Base-by-base conservation (phyloP, 2,797 vertebrate species). In the Denticeps clupeoides region DNA sequence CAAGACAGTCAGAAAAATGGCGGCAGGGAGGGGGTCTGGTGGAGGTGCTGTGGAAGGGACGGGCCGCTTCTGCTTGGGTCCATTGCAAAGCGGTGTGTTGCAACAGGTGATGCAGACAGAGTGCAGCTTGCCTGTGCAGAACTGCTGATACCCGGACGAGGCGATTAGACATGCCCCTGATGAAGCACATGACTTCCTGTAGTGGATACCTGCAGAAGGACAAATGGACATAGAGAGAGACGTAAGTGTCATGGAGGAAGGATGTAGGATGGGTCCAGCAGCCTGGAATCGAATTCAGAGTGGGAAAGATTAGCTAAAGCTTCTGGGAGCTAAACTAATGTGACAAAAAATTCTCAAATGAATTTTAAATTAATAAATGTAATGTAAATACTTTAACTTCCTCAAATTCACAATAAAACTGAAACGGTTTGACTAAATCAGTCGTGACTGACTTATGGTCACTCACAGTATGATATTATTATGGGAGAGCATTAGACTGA, bases 61-160 rank as follows among this genome's bases (percentile, higher is more conserved):
- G 2, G 88, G 85, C 0, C 89, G 78, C 69, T 82, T 90, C 79
- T 81, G 79, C 21, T 84, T 78, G 4, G 91, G 89, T 40, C 94
- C 93, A 0, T 98, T 98, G 82, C 93, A 98, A 55, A 98, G 90
- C 0, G 92, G 86, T 0, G 90, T 96, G 81, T 88, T 93, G 69
- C 94, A 98, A 85, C 94, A 99, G 75, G 87, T 89, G 80, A 99
- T 97, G 62, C 94, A 99, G 18, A 99, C 92, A 0, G 93, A 99
- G 83, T 95, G 92, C 62, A 97, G 74, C 73, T 84, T 86, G 57
- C 93, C 93, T 0, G 90, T 92, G 64, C 94, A 99, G 72, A 99
- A 99, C 80, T 92, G 93, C 77, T 98, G 94, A 82, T 98, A 97
- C 13, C 94, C 94, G 0, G 93, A 93, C 0, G 93, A 97, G 64